Evolutionary conservation across 2,888 invertebrate species (phyloP).

Genomic region (Coremacera marginata): DNA sequence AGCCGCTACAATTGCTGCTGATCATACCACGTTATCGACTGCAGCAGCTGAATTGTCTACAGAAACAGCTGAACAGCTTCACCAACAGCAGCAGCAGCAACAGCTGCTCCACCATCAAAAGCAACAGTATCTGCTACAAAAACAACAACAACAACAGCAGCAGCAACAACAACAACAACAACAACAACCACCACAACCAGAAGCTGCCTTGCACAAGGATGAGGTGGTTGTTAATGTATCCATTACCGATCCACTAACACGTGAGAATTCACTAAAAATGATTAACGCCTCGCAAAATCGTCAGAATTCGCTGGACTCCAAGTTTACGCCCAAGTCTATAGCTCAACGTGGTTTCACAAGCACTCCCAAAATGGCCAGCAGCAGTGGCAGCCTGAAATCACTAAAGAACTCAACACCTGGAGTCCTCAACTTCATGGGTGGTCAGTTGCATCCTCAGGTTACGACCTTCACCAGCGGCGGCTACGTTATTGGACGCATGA

Average conservation of each 20-base stretch:
- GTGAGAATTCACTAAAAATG: slow-evolving; percentile 54
- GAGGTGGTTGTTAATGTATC: slow-evolving; percentile 56
- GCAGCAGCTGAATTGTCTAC: slow-evolving; percentile 26
- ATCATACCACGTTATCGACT: background rate
- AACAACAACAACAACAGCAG: background rate
- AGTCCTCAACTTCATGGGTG: slow-evolving; percentile 57
- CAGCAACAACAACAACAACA: slow-evolving; percentile 10
- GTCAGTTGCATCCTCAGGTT: slow-evolving; percentile 49
- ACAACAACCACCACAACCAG: background rate
- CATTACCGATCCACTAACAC: slow-evolving; percentile 54
- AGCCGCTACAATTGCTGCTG: background rate
- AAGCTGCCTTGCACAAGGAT: slow-evolving; percentile 45
- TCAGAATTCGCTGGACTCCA: slow-evolving; percentile 46
- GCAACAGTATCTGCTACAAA: slow-evolving; percentile 37
- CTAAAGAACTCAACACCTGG: slow-evolving; percentile 54
- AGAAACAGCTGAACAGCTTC: slow-evolving; percentile 32
- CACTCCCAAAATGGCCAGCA: slow-evolving; percentile 35
- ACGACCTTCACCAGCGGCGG: slow-evolving; percentile 48
- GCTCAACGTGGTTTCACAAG: slow-evolving; percentile 44
- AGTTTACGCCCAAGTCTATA: slow-evolving; percentile 48
- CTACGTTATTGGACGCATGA: slow-evolving; percentile 48
- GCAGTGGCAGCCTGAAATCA: slow-evolving; percentile 24
- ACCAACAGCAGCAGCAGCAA: slow-evolving; percentile 25
- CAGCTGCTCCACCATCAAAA: slow-evolving; percentile 38
- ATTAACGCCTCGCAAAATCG: slow-evolving; percentile 49